Conservation (phyloP, 2,797 vertebrate genomes). For the Alexandromys oeconomus region DNA sequence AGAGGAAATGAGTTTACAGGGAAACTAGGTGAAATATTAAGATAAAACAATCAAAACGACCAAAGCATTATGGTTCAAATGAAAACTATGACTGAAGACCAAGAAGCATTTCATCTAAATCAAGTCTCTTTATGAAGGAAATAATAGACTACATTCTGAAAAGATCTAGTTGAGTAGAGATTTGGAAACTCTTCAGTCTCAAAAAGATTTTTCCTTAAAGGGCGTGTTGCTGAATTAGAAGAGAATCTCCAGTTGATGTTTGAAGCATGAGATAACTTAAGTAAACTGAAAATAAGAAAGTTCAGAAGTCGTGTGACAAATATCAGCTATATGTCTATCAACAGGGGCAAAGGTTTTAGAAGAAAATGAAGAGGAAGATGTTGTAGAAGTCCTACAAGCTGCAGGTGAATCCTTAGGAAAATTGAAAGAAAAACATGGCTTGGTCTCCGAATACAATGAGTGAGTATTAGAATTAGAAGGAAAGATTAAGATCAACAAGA, state of each 20-base stretch:
- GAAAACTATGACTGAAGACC: constrained; percentile 84
- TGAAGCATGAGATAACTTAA: constrained; percentile 85
- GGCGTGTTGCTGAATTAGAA: constrained; percentile 85
- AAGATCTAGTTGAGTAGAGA: constrained; percentile 83
- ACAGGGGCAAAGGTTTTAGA: constrained; percentile 72
- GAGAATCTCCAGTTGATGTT: constrained; percentile 81
- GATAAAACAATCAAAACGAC: constrained; percentile 82
- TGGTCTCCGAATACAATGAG: constrained; percentile 82
- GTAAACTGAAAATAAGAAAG: constrained; percentile 82
- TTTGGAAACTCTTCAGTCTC: constrained; percentile 77
- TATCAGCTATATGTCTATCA: constrained; percentile 82
- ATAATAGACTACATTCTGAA: constrained; percentile 84
- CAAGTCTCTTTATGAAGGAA: constrained; percentile 87
- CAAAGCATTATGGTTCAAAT: constrained; percentile 87
- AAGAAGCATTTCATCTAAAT: constrained; percentile 85
- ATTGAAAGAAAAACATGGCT: constrained; percentile 84
- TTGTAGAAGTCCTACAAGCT: constrained; percentile 82
- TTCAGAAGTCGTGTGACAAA: constrained; percentile 81
- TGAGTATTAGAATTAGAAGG: constrained; percentile 79
- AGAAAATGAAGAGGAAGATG: constrained; percentile 82
- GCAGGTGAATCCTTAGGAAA: constrained; percentile 83
- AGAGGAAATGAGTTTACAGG: constrained; percentile 86
- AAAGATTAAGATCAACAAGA: constrained; percentile 88
- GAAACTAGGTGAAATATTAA: constrained; percentile 83
- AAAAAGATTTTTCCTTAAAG: constrained; percentile 82